These are phyloP conservation scores for Formica selysi DNA, from an alignment of 1,140 invertebrate species.

Conservation along the genomic window DNA sequence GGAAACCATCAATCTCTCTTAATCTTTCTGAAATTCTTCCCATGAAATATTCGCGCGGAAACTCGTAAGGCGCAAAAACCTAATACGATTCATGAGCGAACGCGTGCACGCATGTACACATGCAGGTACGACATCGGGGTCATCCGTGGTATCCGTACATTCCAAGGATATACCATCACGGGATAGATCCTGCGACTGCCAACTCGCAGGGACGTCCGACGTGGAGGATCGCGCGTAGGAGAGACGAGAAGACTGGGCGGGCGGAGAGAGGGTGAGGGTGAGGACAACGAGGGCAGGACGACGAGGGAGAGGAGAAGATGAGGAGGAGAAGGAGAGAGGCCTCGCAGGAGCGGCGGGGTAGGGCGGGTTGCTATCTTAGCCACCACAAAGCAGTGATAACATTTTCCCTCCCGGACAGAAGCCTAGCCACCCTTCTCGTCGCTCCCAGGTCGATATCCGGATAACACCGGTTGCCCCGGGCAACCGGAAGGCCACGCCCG, in stretches of 20 bases:
- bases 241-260: slow-evolving; percentile 25
- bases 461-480: slow-evolving; percentile 83
- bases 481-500: slow-evolving; percentile 85
- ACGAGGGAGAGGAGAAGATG: slow-evolving; percentile 18
- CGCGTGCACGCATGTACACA: background rate
- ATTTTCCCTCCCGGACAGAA: slow-evolving; percentile 86
- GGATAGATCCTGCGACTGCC: slow-evolving; percentile 22
- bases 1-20: background rate
- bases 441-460: slow-evolving; percentile 85
- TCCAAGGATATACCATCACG: slow-evolving; percentile 37
- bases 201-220: slow-evolving; percentile 15
- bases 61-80: slow-evolving; percentile 9
- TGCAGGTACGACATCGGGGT: background rate
- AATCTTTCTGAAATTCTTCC: background rate
- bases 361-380: slow-evolving; percentile 85
- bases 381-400: slow-evolving; percentile 87
- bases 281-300: slow-evolving; percentile 28
- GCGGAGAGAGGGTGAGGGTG: background rate
- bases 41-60: background rate
- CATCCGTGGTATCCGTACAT: slow-evolving; percentile 8
- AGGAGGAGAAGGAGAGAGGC: slow-evolving; percentile 66
- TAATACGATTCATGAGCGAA: slow-evolving; percentile 15
- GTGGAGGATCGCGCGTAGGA: slow-evolving; percentile 19
- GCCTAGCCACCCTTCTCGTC: slow-evolving; percentile 85
- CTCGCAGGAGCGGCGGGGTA: slow-evolving; percentile 70